Evolutionary conservation across 2,797 vertebrate genomes (phyloP).

Genomic region (Xyrichtys novacula): DNA sequence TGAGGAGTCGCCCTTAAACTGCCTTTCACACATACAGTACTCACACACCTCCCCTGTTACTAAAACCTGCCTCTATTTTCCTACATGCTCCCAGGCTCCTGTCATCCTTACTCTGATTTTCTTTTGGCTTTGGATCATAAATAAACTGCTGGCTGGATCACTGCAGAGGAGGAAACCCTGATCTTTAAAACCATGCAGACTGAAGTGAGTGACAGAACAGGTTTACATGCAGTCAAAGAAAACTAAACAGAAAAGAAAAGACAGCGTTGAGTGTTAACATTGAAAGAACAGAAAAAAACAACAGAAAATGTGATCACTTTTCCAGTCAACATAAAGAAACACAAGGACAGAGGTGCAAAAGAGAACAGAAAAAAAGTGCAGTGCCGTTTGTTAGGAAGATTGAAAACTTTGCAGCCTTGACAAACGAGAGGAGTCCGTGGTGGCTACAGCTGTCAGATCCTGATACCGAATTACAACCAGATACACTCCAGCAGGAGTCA

Average conservation of each 20-base stretch:
- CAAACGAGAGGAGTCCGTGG: slow-evolving; percentile 4
- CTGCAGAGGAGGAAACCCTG: slow-evolving; percentile 78
- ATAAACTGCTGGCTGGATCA: slow-evolving; percentile 78
- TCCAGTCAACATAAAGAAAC: slow-evolving; percentile 75
- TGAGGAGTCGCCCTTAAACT: slow-evolving; percentile 64
- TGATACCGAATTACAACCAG: slow-evolving; percentile 29
- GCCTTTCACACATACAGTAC: slow-evolving; percentile 53
- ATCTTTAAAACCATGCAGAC: slow-evolving; percentile 19
- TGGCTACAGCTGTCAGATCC: slow-evolving; percentile 10
- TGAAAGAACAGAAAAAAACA: slow-evolving; percentile 75
- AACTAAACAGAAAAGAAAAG: slow-evolving; percentile 77
- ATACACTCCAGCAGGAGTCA: slow-evolving; percentile 32
- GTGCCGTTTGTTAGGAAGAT: slow-evolving; percentile 39
- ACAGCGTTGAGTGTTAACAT: slow-evolving; percentile 82
- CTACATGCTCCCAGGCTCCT: slow-evolving; percentile 30
- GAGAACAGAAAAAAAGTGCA: slow-evolving; percentile 62
- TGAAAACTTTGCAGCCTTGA: slow-evolving; percentile 29
- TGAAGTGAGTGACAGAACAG: slow-evolving; percentile 59
- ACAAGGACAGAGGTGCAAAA: slow-evolving; percentile 67
- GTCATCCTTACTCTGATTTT: slow-evolving; percentile 35
- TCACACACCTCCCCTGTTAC: slow-evolving; percentile 22
- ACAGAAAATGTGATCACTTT: slow-evolving; percentile 60
- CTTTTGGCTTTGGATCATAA: slow-evolving; percentile 42
- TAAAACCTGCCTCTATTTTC: slow-evolving; percentile 28
- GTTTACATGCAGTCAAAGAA: slow-evolving; percentile 85